These are phyloP conservation scores for Tetragonula carbonaria DNA, from an alignment of 2,888 invertebrate genomes.

Conservation along the genomic window DNA sequence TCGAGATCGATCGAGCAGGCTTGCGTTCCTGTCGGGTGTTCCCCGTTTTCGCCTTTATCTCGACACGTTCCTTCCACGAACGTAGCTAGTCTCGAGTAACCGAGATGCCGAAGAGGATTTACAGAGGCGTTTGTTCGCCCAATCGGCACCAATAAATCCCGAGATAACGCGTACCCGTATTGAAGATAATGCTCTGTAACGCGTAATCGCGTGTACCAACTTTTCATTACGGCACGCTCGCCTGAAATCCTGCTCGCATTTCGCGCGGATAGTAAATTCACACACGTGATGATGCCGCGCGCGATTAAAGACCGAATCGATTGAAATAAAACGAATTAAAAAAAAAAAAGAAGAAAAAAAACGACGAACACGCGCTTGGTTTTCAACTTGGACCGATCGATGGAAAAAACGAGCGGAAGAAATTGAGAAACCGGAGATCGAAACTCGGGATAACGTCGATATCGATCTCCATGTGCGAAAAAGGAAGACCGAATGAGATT, in stretches of 20 bases:
- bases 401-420: neutral
- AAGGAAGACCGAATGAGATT: slow-evolving; percentile 8
- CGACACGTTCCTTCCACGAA: slow-evolving; percentile 31
- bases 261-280: too few relatives aligned
- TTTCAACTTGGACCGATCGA: neutral
- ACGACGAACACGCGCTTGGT: neutral
- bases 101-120: slow-evolving; percentile 4
- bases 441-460: neutral
- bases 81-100: slow-evolving; percentile 13
- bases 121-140: neutral
- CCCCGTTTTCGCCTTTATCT: slow-evolving; percentile 40
- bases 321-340: too few relatives aligned
- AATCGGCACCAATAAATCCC: slow-evolving; percentile 28
- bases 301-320: too few relatives aligned
- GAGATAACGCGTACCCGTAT: slow-evolving; percentile 29
- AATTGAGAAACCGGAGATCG: slow-evolving; percentile 8
- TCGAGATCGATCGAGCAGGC: slow-evolving; percentile 20
- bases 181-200: slow-evolving; percentile 22
- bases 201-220: neutral
- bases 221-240: neutral
- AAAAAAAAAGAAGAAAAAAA: too few relatives aligned
- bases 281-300: too few relatives aligned
- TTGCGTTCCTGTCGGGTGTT: neutral
- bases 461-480: neutral
- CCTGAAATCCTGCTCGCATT: neutral